Base-by-base conservation (phyloP, 2,888 invertebrate genomes). In the Trissonchulus latispiculum region DNA sequence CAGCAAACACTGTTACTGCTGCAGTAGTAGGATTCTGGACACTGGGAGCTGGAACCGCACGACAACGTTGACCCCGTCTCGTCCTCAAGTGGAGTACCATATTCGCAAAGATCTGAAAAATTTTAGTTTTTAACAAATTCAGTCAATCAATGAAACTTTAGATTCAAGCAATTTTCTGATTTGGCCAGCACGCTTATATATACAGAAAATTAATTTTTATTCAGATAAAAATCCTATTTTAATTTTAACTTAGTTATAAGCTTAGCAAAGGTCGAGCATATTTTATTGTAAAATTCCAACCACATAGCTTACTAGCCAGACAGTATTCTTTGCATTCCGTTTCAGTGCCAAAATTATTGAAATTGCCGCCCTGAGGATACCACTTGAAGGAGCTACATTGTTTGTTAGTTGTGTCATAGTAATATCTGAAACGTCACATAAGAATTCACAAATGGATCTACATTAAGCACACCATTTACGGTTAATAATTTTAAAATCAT, bases 1-100 rank as follows among this genome's bases (percentile, higher is more conserved):
- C 64, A 62, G 64, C 64, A 62, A 29, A 62, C 64, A 23, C 28
- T 28, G 64, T 62, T 62, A 8, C 28, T 62, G 64, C 64, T 48
- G 48, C 48, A 62, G 28, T 23, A 62, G 64, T 62, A 29, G 3
- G 64, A 28, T 23, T 28, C 64, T n/a, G 64, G 64, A 62, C 64
- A 62, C 64, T 23, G 64, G 28, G 31, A 23, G 64, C 64, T 62
- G 8, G 64, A 29, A 8, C 28, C 28, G 64, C 64, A 62, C 64
- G 28, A 29, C 3, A 28, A 29, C 15, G 31, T 62, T n/a, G n/a
- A 3, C 28, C 64, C 64, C 15, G n/a, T 62, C 64, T 23, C n/a
- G n/a, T 62, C 64, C n/a, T 23, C 31, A 15, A 62, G 64, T 3
- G 64, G 64, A n/a, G 28, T 62, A 3, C 64, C 64, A 8, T 62